These are phyloP conservation scores for Spilosoma lubricipeda DNA, from an alignment of 2,888 invertebrate species.

Conservation along the genomic window DNA sequence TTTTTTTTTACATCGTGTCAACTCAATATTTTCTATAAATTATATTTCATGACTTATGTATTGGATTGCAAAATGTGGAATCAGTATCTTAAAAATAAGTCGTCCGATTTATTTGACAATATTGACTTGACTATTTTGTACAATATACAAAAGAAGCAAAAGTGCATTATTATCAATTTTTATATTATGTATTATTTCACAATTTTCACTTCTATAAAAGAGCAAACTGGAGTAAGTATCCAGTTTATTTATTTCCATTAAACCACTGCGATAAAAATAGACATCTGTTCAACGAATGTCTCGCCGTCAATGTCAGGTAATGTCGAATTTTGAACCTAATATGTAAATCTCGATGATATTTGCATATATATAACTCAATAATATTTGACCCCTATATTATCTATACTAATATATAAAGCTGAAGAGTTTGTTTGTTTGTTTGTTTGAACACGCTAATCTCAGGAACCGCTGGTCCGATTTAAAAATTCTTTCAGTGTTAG, in stretches of 20 bases:
- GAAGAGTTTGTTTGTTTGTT: too few relatives aligned
- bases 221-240: neutral
- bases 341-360: neutral
- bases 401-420: too few relatives aligned
- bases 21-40: neutral
- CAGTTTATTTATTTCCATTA: neutral
- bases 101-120: neutral
- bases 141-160: neutral
- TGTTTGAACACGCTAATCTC: too few relatives aligned
- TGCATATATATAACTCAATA: neutral
- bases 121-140: neutral
- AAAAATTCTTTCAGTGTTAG: too few relatives aligned
- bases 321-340: neutral
- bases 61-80: neutral
- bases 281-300: neutral
- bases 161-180: neutral
- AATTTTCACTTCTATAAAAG: neutral
- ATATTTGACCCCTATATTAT: neutral
- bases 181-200: neutral
- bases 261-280: neutral
- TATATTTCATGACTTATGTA: neutral
- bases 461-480: too few relatives aligned
- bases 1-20: neutral
- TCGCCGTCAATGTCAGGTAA: neutral
- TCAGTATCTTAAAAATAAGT: neutral